Evolutionary conservation across 2,113 vertebrate species (phyloP), one percentile per base, ranked within the genome.

Genomic region (Fulmarus glacialis): DNA sequence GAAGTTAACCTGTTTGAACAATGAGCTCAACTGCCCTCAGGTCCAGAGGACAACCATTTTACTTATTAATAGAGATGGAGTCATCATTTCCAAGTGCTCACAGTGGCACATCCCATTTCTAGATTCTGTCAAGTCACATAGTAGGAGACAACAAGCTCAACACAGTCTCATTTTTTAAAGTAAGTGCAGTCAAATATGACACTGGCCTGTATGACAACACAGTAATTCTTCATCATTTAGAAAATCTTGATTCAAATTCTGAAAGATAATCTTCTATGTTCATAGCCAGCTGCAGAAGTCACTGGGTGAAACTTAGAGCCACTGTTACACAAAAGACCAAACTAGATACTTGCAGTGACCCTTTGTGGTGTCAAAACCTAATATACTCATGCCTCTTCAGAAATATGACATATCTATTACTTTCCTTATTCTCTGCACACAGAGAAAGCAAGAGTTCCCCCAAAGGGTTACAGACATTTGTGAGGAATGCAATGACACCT

Each of bases 1-100:
- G 71, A 67, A 90, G 34, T 87, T 87, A 93, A 94, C 84, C 59
- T 93, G 78, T 91, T 78, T 74, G 88, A 95, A 94, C 92, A 95
- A 95, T 75, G 88, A 92, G 60, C 52, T 93, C 85, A 92, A 52
- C 74, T 60, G 52, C 43, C 4, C 80, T 82, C 48, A 87, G 19
- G 9, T 92, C 87, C 55, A 74, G 72, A 95, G 68, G 48, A 95
- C 48, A 78, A 80, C 34, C 24, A n/a, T 48, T 89, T 93, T 36
- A 71, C 74, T 88, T 95, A 96, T 90, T 90, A 90, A 90, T 56
- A 92, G 74, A 90, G 85, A 72, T 2, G 3, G 68, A 97, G 52
- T 73, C 87, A 83, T 77, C 58, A 3, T 91, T 96, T 94, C 95
- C 73, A 90, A 92, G 56, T 1, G 11, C 63, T 92, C 43, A 23